Percentiles rank a stretch among this genome's conserved stretches.
Conservation (phyloP, 2,888 invertebrate species). For the Linhomoeus sp. region DNA sequence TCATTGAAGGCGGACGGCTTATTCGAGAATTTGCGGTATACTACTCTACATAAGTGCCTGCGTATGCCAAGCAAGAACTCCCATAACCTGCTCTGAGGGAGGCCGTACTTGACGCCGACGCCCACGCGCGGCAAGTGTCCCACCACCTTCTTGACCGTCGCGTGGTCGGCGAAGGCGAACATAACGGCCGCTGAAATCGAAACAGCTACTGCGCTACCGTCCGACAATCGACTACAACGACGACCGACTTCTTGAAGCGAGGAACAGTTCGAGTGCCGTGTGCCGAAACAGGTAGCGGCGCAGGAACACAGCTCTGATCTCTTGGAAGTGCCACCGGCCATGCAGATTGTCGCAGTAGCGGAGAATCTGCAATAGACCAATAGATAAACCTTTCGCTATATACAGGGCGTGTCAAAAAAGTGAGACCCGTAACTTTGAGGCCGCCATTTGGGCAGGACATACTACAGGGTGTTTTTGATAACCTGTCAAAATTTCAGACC, state of each 20-base stretch:
- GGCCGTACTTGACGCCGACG: constrained; percentile 97
- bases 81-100: constrained; percentile 89
- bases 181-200: constrained; percentile 80
- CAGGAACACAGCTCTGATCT: constrained; percentile 94
- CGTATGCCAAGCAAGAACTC: too few species aligned
- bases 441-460: too few species aligned
- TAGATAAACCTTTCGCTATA: too few species aligned
- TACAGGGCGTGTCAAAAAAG: too few species aligned
- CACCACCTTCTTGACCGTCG: constrained; percentile 91
- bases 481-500: too few species aligned
- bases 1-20: too few species aligned
- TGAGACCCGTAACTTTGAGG: too few species aligned
- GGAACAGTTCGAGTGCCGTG: constrained; percentile 82
- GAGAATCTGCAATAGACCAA: constrained; percentile 50
- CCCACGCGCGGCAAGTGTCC: constrained; percentile 89
- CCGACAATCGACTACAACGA: background rate
- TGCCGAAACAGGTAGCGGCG: constrained; percentile 87
- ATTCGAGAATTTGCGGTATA: too few species aligned
- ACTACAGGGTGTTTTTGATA: too few species aligned
- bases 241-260: constrained; percentile 84
- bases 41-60: too few species aligned
- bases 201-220: too few species aligned
- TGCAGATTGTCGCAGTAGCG: constrained; percentile 96
- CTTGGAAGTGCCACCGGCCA: constrained; percentile 98
- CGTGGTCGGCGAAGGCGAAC: constrained; percentile 92